Base-by-base conservation (phyloP, 2,888 invertebrate species). In the Pollenia griseotomentosa region DNA sequence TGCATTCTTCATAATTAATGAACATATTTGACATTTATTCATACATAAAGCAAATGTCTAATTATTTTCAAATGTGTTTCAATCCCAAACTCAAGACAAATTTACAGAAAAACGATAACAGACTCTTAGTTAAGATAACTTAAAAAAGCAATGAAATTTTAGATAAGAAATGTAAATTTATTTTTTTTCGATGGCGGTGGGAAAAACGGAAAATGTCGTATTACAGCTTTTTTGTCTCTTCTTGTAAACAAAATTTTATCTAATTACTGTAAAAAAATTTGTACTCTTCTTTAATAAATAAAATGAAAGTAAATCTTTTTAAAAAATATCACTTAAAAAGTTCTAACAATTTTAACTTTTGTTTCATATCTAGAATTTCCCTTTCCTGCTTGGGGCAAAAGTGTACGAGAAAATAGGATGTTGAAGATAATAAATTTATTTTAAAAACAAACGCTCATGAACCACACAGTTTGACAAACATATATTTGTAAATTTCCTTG, bases 401-500 rank as follows among this genome's bases (percentile, higher is more conserved):
- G 19, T 74, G 9, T 33, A 33, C 33, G 40, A 19, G 23, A 48
- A 44, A 55, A 16, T 19, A 73, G 81, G 73, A 81, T 57, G 74
- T 46, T 14, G 63, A 6, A 55, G 48, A 81, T 63, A 71, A 65
- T 65, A 80, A 71, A 80, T 61, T 68, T 46, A 8, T 59, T 77
- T 33, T 23, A 10, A 70, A 61, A 19, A 80, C 23, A 12, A 51
- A 53, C 23, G 33, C 66, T 46, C 46, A 53, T 44, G 12, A 75
- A 68, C 59, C 51, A n/a, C 51, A 53, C 59, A 44, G 23, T 51
- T 68, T 61, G 44, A 68, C 33, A 33, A 33, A 33, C 6, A 33
- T 33, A 33, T n/a, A n/a, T n/a, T n/a, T 57, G 3, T 19, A 10
- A 10, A 7, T 68, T 79, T 84, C 84, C 74, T 74, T 61, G 19